Conservation (phyloP, 2,888 invertebrate species). For the Drosophila peninsularis region DNA sequence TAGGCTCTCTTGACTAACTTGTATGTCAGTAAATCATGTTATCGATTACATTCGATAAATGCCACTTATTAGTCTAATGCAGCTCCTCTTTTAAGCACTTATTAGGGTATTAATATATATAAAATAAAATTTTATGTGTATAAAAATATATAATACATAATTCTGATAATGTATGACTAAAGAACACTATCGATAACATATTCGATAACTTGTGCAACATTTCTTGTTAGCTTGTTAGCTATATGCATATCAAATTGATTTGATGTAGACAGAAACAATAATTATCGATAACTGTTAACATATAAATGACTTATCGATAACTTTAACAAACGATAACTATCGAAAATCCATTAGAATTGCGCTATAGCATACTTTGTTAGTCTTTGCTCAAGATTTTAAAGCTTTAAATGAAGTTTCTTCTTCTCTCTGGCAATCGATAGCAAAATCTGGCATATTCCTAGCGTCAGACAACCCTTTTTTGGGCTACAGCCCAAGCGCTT, state of each 20-base stretch:
- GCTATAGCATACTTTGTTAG: background rate
- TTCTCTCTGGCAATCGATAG: background rate
- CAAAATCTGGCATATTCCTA: background rate
- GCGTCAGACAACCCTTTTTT: background rate
- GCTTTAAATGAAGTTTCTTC: too few relatives aligned
- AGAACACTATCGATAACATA: too few relatives aligned
- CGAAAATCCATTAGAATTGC: background rate
- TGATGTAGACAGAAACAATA: background rate
- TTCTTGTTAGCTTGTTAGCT: background rate
- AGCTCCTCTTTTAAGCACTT: too few relatives aligned
- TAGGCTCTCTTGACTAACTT: too few relatives aligned
- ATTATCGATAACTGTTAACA: background rate
- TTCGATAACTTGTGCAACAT: background rate
- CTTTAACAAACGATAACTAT: background rate
- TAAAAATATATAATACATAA: too few relatives aligned
- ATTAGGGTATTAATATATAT: too few relatives aligned
- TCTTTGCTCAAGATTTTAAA: background rate
- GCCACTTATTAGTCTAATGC: too few relatives aligned
- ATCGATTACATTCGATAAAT: background rate
- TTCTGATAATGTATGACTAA: too few relatives aligned
- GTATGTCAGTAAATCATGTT: background rate
- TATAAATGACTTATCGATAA: background rate
- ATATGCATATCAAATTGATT: background rate
- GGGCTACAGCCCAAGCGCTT: conserved; percentile 14
- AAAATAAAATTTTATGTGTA: too few relatives aligned